Percentiles rank a stretch among this genome's conserved stretches.
Evolutionary conservation across 2,113 vertebrate genomes (phyloP).

Genomic region (Pomatorhinus ruficollis): DNA sequence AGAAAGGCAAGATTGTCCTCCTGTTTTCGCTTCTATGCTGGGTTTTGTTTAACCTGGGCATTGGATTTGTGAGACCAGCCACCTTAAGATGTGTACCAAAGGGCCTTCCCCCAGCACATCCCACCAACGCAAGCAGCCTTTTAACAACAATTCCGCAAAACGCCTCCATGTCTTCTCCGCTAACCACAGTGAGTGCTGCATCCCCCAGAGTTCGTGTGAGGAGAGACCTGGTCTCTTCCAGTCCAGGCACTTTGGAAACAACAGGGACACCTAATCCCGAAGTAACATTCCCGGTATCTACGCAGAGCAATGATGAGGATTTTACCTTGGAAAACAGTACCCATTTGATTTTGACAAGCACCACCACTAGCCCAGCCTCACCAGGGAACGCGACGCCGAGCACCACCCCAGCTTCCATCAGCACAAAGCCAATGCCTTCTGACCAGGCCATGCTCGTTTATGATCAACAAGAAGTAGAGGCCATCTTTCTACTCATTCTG

Average conservation of each 20-base stretch:
- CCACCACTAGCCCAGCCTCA: not conserved
- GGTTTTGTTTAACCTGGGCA: slow-evolving; percentile 93
- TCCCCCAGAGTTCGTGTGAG: slow-evolving; percentile 21
- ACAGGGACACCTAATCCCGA: not conserved
- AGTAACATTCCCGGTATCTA: not conserved
- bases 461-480: slow-evolving; percentile 87
- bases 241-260: not conserved
- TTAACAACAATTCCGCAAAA: slow-evolving; percentile 15
- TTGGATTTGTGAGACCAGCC: slow-evolving; percentile 91
- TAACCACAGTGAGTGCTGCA: not conserved
- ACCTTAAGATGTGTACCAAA: slow-evolving; percentile 83
- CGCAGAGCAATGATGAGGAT: not conserved
- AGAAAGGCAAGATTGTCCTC: slow-evolving; percentile 90
- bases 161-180: not conserved
- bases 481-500: slow-evolving; percentile 91
- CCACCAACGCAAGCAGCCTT: slow-evolving; percentile 72
- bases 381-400: not conserved
- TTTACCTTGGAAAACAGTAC: slow-evolving; percentile 1
- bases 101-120: slow-evolving; percentile 58
- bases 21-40: slow-evolving; percentile 95
- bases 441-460: slow-evolving; percentile 73
- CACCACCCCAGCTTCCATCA: slow-evolving; percentile 4
- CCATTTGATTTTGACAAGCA: not conserved
- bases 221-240: slow-evolving; percentile 28
- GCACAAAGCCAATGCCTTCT: slow-evolving; percentile 58